Conservation (phyloP, 2,888 invertebrate species). For the Polylopha cassiicola region DNA sequence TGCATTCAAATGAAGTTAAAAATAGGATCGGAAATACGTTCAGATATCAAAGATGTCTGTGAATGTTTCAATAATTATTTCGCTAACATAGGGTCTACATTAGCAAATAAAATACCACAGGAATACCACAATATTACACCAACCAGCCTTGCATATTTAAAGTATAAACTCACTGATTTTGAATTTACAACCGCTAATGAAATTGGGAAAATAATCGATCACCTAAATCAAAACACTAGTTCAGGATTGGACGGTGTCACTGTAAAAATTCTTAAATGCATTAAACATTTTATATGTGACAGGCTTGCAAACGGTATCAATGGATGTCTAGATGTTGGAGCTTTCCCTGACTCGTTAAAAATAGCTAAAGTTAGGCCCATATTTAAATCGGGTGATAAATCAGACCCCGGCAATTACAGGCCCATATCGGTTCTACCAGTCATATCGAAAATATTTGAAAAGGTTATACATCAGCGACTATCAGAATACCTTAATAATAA, state of each 20-base stretch:
- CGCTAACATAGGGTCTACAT: background rate
- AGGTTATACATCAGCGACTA: background rate
- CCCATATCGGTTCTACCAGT: too few species aligned
- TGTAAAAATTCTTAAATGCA: background rate
- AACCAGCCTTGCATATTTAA: background rate
- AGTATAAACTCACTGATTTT: background rate
- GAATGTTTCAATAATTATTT: background rate
- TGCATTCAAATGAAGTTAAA: too few species aligned
- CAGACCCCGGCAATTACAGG: background rate
- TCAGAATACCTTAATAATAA: too few species aligned
- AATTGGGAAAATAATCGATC: background rate
- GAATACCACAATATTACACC: background rate
- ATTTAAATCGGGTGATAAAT: background rate
- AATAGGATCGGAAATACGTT: too few species aligned
- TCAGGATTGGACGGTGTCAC: background rate
- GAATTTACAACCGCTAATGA: background rate
- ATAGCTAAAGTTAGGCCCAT: background rate
- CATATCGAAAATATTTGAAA: background rate
- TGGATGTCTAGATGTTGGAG: background rate
- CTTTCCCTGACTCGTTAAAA: background rate
- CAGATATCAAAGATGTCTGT: too few species aligned
- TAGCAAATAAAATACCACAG: conserved; percentile 1
- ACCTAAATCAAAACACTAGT: background rate
- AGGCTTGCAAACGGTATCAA: background rate
- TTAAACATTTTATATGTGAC: background rate